phyloP scores from a whole-genome alignment of 2,113 vertebrate genomes.

The Ailurus styani region DNA sequence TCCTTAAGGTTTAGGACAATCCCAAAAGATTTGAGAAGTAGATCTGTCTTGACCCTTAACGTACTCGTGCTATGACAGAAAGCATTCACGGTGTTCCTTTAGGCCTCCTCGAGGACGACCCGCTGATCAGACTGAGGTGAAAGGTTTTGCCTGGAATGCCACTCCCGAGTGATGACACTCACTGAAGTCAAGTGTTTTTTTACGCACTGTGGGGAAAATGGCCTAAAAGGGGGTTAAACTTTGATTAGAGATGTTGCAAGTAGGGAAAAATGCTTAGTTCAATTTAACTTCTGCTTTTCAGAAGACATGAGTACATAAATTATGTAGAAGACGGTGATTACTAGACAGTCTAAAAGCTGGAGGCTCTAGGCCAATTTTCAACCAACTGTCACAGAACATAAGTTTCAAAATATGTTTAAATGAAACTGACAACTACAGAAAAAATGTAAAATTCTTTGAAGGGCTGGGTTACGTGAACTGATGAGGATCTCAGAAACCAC shows the following conservation, averaged over 20 bases:
- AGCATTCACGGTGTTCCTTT: conserved; percentile 11
- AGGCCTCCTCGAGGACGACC: not conserved
- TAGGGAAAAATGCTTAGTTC: conserved; percentile 70
- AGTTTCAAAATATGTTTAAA: conserved; percentile 74
- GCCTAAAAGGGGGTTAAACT: conserved; percentile 53
- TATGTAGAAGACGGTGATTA: conserved; percentile 69
- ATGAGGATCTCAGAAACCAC: conserved; percentile 61
- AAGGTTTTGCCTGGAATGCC: conserved; percentile 59
- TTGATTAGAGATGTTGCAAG: conserved; percentile 72
- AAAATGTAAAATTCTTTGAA: conserved; percentile 67
- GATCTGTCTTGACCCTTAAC: not conserved
- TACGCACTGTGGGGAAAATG: not conserved
- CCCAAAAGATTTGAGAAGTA: conserved; percentile 21
- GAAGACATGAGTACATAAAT: conserved; percentile 72
- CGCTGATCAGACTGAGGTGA: not conserved
- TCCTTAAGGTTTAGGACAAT: conserved; percentile 47
- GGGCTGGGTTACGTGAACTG: conserved; percentile 65
- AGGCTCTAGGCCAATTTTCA: conserved; percentile 77
- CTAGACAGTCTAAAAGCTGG: conserved; percentile 73
- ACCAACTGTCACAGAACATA: conserved; percentile 75
- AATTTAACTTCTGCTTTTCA: conserved; percentile 73
- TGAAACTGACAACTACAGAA: conserved; percentile 70
- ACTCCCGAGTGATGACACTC: conserved; percentile 31
- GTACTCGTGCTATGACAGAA: not conserved
- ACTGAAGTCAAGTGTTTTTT: conserved; percentile 41